phyloP scores from a whole-genome alignment of 2,797 vertebrate genomes.

The Fundulus diaphanus region DNA sequence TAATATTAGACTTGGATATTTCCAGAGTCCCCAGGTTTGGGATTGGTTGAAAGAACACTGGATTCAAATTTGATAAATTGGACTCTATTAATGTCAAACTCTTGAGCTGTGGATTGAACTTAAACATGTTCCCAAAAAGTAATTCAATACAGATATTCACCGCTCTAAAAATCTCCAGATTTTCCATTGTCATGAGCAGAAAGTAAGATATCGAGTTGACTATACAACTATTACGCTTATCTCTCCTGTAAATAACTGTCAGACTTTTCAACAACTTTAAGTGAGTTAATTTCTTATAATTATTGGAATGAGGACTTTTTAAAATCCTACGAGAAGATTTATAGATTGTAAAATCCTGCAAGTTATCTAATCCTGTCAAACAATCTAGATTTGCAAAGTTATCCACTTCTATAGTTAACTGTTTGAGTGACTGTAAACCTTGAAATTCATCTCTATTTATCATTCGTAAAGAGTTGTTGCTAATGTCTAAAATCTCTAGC shows the following conservation, averaged over 20 bases:
- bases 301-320: too few species aligned
- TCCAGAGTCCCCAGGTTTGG: conserved; percentile 36
- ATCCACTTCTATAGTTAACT: conserved; percentile 9
- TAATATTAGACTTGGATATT: conserved; percentile 19
- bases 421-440: conserved; percentile 11
- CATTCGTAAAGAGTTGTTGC: rapidly evolving
- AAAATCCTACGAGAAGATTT: too few species aligned
- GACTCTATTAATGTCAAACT: neutral
- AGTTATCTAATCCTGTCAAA: too few species aligned
- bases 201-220: too few species aligned
- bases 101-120: conserved; percentile 3
- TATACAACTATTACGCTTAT: too few species aligned
- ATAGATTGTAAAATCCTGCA: conserved; percentile 1
- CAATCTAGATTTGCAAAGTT: rapidly evolving
- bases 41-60: conserved; percentile 18
- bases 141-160: neutral
- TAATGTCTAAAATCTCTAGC: conserved; percentile 21
- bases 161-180: conserved; percentile 31
- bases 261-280: neutral
- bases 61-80: conserved; percentile 13
- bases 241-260: neutral
- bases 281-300: too few species aligned
- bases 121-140: neutral
- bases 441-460: conserved; percentile 5
- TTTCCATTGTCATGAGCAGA: neutral